Conservation (phyloP, 2,888 invertebrate genomes). For the Argynnis bischoffii region DNA sequence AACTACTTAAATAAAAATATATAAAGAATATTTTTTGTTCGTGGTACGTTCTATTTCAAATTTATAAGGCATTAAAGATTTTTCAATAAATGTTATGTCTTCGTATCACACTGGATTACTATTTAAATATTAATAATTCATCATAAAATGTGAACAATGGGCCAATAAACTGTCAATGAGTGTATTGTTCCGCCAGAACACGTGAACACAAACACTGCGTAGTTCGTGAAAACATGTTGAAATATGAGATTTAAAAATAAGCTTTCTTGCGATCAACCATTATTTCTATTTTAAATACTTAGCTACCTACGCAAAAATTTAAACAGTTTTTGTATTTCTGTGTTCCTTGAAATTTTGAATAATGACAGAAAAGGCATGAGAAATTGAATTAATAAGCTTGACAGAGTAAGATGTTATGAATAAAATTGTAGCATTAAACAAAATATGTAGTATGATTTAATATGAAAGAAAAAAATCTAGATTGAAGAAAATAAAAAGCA, state of each 20-base stretch:
- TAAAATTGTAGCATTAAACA: conserved; percentile 10
- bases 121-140: conserved; percentile 31
- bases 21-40: neutral
- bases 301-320: conserved; percentile 50
- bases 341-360: conserved; percentile 28
- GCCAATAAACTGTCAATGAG: conserved; percentile 57
- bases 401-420: conserved; percentile 32
- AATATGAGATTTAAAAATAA: conserved; percentile 19
- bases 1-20: neutral
- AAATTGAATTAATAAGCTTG: conserved; percentile 46
- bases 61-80: too few relatives aligned
- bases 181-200: conserved; percentile 62
- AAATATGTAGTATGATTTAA: conserved; percentile 31
- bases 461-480: conserved; percentile 44
- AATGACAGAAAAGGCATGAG: conserved; percentile 44
- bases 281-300: neutral
- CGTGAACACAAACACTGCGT: conserved; percentile 42
- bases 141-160: conserved; percentile 46
- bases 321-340: conserved; percentile 50
- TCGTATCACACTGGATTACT: too few relatives aligned
- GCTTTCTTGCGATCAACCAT: neutral
- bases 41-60: neutral
- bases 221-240: conserved; percentile 36
- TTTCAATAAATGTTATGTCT: neutral
- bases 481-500: conserved; percentile 54